Percentiles rank a stretch among this genome's conserved stretches.
phyloP scores from a whole-genome alignment of 1,140 invertebrate genomes.

The Sweltsa coloradensis region DNA sequence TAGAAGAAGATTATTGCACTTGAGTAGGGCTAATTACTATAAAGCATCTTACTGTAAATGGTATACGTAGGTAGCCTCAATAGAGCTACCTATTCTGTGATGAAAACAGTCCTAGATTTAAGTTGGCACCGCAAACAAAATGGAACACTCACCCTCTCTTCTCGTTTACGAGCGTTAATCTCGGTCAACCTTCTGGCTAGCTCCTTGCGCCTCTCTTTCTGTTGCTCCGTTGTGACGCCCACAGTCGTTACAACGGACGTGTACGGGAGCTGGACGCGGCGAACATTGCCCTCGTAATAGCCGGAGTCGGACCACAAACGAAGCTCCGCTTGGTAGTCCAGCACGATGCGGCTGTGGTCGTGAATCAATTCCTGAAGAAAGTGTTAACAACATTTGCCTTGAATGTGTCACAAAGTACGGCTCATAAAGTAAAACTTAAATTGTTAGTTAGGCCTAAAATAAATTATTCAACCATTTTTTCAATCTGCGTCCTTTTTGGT shows the following conservation, averaged over 20 bases:
- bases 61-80: too few species aligned
- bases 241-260: conserved; percentile 39
- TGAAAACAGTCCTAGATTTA: conserved; percentile 1
- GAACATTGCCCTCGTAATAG: conserved; percentile 73
- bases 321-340: conserved; percentile 68
- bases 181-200: conserved; percentile 66
- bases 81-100: too few species aligned
- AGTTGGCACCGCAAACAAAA: too few species aligned
- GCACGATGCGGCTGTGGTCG: conserved; percentile 62
- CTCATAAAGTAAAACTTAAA: too few species aligned
- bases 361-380: conserved; percentile 64
- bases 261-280: conserved; percentile 75
- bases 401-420: too few species aligned
- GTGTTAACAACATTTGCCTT: too few species aligned
- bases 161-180: conserved; percentile 73
- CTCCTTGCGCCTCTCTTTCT: conserved; percentile 73
- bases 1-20: too few species aligned
- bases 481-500: too few species aligned
- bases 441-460: too few species aligned
- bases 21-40: too few species aligned
- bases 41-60: too few species aligned
- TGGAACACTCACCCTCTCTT: conserved; percentile 48
- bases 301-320: conserved; percentile 65
- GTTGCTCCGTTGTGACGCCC: conserved; percentile 50
- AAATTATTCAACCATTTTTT: too few species aligned